These are phyloP conservation scores for Silurus lanzhouensis DNA, from an alignment of 2,797 vertebrate genomes.

Conservation along the genomic window DNA sequence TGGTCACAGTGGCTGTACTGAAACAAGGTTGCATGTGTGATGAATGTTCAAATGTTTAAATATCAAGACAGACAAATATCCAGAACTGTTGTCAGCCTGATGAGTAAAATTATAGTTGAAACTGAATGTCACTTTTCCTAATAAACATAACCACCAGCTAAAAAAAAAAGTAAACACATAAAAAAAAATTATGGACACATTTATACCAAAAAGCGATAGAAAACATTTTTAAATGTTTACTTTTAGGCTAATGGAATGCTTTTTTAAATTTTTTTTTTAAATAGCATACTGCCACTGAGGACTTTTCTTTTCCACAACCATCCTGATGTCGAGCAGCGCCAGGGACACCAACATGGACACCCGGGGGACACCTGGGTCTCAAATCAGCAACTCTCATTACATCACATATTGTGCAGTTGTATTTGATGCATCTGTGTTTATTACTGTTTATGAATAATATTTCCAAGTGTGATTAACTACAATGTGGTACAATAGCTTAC, in stretches of 20 bases:
- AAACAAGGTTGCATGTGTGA: conserved; percentile 30
- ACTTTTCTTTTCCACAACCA: neutral
- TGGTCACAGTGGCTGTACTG: conserved; percentile 38
- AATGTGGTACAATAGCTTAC: neutral
- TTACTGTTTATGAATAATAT: neutral
- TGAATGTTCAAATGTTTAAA: neutral
- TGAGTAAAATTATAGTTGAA: neutral
- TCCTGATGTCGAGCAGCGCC: conserved; percentile 20
- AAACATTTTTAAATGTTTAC: neutral
- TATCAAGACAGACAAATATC: conserved; percentile 3
- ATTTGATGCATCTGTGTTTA: conserved; percentile 10
- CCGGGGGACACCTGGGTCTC: conserved; percentile 16
- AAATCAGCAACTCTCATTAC: conserved; percentile 22
- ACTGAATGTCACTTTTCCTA: neutral
- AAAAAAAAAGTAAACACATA: neutral
- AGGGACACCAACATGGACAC: neutral
- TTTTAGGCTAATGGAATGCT: neutral
- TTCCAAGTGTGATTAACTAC: neutral
- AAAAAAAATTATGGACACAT: neutral
- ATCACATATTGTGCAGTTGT: conserved; percentile 13
- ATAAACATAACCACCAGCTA: neutral
- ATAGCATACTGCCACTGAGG: conserved; percentile 23
- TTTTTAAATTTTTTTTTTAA: neutral
- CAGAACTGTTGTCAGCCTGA: neutral
- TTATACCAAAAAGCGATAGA: neutral